Evolutionary conservation across 2,888 invertebrate species (phyloP), one percentile per base, ranked within the genome.

Genomic region (Drosophila sordidula): DNA sequence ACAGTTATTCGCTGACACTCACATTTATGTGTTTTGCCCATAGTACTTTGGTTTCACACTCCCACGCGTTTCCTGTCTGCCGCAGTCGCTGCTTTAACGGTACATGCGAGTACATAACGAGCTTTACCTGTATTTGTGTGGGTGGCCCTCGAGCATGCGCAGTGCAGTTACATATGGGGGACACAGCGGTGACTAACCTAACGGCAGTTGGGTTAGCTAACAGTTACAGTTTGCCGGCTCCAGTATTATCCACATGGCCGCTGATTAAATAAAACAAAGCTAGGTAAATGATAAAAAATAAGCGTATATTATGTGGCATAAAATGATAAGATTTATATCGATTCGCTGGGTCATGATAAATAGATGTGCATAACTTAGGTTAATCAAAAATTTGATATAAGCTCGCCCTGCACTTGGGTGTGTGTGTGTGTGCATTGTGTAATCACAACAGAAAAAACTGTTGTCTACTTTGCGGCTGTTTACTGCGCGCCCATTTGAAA

Each of bases 161-260:
- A 59, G 44, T 56, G 9, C 9, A 25, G 52, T 11, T 50, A 18
- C 22, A 38, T 29, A 29, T 9, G 29, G 5, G 12, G 18, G 54
- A 39, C 36, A n/a, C 9, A 34, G 32, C 26, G 9, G 63, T 67
- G 34, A 51, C 11, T 22, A 34, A 49, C 34, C 39, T 25, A 14
- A 14, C 29, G 44, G 38, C 39, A 29, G 34, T 47, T 25, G 38
- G 11, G 51, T 84, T 49, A 68, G 86, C 81, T 85, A 69, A 62
- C 68, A 68, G 61, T 71, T 47, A 47, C 56, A 56, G 57, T 75
- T 83, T 75, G 82, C 82, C 82, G 82, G 89, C 47, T 59, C 32
- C 54, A 70, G 61, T 42, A 45, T 54, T 64, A 62, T 56, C 58
- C 46, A 45, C 54, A 75, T 64, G 51, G 22, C 64, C 29, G 59